Percentiles rank a stretch among this genome's conserved stretches.
These are phyloP conservation scores for Hafferia zeledoni DNA, from an alignment of 2,797 vertebrate species.

Conservation along the genomic window DNA sequence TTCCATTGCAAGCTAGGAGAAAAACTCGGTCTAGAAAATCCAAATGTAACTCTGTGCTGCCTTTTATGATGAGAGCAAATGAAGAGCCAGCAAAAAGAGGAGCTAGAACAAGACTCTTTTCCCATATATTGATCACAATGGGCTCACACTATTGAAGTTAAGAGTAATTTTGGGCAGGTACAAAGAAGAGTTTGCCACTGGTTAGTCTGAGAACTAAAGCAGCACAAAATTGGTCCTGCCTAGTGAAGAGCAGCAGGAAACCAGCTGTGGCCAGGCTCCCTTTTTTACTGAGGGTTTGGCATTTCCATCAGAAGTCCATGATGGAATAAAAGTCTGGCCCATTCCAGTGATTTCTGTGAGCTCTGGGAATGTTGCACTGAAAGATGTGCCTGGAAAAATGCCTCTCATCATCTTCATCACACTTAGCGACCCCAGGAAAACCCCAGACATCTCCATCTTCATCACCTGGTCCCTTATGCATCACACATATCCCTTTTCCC, in stretches of 20 bases:
- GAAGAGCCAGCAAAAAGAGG: background rate
- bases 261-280: background rate
- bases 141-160: background rate
- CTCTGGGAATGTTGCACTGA: background rate
- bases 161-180: background rate
- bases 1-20: background rate
- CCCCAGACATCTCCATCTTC: background rate
- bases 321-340: background rate
- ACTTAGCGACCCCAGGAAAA: background rate
- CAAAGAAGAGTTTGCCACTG: background rate
- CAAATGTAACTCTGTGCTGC: background rate
- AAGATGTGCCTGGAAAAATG: background rate
- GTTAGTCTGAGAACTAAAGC: background rate
- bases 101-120: background rate
- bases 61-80: background rate
- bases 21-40: background rate
- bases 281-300: background rate
- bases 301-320: background rate
- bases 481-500: background rate
- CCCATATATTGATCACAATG: rapidly evolving
- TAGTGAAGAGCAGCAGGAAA: background rate
- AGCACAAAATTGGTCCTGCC: background rate
- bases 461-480: background rate
- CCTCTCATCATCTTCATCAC: background rate
- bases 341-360: background rate